Evolutionary conservation across 2,113 vertebrate genomes (phyloP).

Genomic region (Phaetusa simplex): DNA sequence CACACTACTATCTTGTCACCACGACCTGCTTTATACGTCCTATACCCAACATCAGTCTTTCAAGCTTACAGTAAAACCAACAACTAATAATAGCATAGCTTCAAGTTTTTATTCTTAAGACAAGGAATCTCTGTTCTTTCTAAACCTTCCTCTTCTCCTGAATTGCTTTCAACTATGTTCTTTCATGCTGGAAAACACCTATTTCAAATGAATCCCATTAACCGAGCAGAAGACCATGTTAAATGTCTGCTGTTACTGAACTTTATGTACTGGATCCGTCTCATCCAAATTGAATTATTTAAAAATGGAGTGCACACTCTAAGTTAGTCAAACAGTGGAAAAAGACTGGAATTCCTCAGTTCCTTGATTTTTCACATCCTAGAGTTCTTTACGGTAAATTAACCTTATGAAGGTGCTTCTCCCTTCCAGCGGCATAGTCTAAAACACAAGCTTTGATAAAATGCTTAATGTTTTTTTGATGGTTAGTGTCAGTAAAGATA

Average conservation of each 20-base stretch:
- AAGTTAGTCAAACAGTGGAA: neutral
- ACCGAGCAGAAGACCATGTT: slow-evolving; percentile 9
- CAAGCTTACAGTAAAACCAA: neutral
- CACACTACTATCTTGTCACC: neutral
- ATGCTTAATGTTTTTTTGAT: neutral
- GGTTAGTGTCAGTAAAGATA: neutral
- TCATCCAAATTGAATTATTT: slow-evolving; percentile 2
- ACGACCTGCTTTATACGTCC: neutral
- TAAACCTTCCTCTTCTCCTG: neutral
- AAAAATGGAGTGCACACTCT: neutral
- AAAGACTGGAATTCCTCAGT: neutral
- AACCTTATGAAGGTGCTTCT: neutral
- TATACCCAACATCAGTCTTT: neutral
- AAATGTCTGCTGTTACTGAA: neutral
- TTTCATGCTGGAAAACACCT: neutral
- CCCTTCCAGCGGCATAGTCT: neutral
- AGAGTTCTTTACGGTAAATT: neutral
- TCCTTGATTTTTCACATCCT: neutral
- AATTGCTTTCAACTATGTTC: neutral
- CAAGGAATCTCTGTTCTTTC: neutral
- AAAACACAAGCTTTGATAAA: neutral
- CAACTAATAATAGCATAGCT: neutral
- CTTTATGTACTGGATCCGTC: neutral
- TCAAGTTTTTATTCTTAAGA: neutral
- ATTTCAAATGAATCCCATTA: neutral